Evolutionary conservation across 2,797 vertebrate genomes (phyloP).

Genomic region (Tokudaia tokunoshimensis): DNA sequence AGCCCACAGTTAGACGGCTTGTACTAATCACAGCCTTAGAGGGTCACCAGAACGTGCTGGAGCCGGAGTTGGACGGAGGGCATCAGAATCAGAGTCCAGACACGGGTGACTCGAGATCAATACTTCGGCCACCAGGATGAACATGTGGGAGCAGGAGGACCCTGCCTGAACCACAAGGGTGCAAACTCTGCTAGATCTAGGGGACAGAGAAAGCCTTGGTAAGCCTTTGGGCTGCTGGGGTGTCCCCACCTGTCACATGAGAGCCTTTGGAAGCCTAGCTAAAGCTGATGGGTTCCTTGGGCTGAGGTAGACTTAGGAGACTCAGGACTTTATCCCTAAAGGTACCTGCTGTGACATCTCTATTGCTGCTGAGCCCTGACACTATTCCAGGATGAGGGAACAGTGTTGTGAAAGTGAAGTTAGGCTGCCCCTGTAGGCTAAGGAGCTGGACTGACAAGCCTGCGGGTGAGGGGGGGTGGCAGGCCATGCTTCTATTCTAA

Average conservation of each 20-base stretch:
- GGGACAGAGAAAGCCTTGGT: neutral
- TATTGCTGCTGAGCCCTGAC: neutral
- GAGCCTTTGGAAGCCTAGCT: neutral
- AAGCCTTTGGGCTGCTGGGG: neutral
- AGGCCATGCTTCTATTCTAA: neutral
- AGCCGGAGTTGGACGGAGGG: neutral
- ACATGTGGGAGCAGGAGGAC: neutral
- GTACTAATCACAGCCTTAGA: neutral
- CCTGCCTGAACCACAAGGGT: neutral
- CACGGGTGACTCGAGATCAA: neutral
- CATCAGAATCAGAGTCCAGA: neutral
- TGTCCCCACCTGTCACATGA: neutral
- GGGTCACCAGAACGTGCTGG: neutral
- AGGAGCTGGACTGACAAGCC: neutral
- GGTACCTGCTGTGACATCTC: neutral
- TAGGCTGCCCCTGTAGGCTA: neutral
- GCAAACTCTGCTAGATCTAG: neutral
- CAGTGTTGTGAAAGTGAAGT: neutral
- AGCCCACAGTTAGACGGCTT: neutral
- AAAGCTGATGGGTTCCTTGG: neutral
- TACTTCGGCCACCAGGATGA: neutral
- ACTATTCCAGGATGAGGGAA: neutral
- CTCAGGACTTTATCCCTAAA: neutral
- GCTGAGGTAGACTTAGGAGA: neutral
- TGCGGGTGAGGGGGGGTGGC: too few relatives aligned